Evolutionary conservation across 2,888 invertebrate species (phyloP).

Genomic region (Pemphredon lugubris): DNA sequence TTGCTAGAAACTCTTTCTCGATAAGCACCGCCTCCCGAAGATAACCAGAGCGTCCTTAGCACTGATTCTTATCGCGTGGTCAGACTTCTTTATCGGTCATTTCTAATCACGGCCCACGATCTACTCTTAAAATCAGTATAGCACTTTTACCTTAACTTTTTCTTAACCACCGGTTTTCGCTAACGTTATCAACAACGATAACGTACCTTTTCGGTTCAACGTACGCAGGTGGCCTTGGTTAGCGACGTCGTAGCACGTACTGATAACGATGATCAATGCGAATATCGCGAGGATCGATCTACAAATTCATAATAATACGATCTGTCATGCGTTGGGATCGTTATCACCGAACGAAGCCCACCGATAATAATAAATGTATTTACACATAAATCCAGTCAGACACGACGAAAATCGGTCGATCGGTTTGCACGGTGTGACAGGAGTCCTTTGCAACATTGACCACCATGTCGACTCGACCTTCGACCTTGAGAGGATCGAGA

Average conservation of each 20-base stretch:
- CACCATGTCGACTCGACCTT: constrained; percentile 67
- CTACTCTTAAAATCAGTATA: constrained; percentile 1
- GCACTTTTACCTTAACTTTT: not conserved
- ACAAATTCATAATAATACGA: constrained; percentile 28
- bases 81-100: constrained; percentile 29
- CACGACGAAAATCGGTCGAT: constrained; percentile 54
- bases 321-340: no score
- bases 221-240: constrained; percentile 40
- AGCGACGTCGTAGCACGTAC: constrained; percentile 73
- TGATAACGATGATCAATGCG: constrained; percentile 60
- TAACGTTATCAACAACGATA: constrained; percentile 25
- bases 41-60: constrained; percentile 31
- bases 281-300: constrained; percentile 65
- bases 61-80: constrained; percentile 32
- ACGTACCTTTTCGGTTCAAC: constrained; percentile 50
- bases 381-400: constrained; percentile 75
- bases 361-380: no score
- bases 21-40: no score
- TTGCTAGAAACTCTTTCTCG: no score
- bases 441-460: constrained; percentile 65
- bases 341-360: no score
- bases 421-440: constrained; percentile 67
- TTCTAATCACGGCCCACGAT: constrained; percentile 13
- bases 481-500: constrained; percentile 68
- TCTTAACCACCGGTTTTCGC: no score